Conservation (phyloP, 2,113 vertebrate genomes). For the Anguilla rostrata region DNA sequence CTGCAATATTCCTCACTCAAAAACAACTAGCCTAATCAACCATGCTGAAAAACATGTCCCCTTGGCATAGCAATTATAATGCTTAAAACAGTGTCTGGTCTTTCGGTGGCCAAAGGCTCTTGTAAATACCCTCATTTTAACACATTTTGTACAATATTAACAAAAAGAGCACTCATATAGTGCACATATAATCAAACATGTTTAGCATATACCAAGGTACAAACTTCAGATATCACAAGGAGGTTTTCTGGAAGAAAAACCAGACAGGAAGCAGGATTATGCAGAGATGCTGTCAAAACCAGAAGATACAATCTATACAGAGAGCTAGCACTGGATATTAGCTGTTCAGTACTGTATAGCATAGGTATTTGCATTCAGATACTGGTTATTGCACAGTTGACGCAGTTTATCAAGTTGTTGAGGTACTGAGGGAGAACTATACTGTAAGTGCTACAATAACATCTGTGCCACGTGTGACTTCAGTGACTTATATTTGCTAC, state of each 20-base stretch:
- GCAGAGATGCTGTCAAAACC: neutral
- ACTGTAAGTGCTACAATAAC: neutral
- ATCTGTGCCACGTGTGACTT: neutral
- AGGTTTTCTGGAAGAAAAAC: neutral
- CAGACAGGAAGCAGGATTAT: neutral
- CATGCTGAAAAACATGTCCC: neutral
- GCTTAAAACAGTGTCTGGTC: slow-evolving; percentile 17
- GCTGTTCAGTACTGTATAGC: neutral
- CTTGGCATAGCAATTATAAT: neutral
- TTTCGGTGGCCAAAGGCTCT: neutral
- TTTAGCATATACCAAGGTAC: slow-evolving; percentile 7
- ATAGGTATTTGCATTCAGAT: neutral
- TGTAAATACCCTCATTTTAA: neutral
- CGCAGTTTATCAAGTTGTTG: neutral
- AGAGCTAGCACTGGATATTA: neutral
- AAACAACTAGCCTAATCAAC: neutral
- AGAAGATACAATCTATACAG: neutral
- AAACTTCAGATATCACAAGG: neutral
- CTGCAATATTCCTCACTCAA: slow-evolving; percentile 18
- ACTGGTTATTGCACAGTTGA: neutral
- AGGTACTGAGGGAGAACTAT: neutral
- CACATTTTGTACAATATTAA: neutral
- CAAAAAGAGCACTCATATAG: neutral
- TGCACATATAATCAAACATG: neutral
- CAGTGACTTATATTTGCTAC: neutral